Evolutionary conservation across 37 sponge, comb jelly and placozoan genomes (phyloP).

Genomic region (Halichondria panicea): DNA sequence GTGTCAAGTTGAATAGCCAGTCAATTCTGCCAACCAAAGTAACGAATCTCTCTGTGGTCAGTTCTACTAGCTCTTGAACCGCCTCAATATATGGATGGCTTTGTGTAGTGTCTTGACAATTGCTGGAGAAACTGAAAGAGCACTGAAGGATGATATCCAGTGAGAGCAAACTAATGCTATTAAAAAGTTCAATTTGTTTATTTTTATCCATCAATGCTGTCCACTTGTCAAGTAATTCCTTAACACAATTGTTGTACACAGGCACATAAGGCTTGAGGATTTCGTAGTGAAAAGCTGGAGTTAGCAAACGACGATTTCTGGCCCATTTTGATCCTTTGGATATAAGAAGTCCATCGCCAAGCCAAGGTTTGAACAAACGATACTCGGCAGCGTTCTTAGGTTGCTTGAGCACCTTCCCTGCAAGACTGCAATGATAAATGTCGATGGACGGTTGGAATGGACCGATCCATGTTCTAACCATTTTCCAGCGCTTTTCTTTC

Average conservation of each 20-base stretch:
- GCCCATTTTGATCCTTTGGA: slow-evolving; percentile 69
- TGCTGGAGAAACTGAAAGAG: slow-evolving; percentile 45
- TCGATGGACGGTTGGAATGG: neutral
- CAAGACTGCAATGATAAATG: slow-evolving; percentile 1
- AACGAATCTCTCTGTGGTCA: neutral
- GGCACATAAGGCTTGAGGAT: slow-evolving; percentile 68
- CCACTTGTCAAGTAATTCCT: slow-evolving; percentile 47
- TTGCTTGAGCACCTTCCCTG: slow-evolving; percentile 19
- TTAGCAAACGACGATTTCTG: slow-evolving; percentile 64
- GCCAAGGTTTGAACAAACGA: slow-evolving; percentile 12
- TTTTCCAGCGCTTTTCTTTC: neutral
- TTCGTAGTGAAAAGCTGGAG: slow-evolving; percentile 80
- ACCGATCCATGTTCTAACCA: slow-evolving; percentile 12
- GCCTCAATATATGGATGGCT: slow-evolving; percentile 10
- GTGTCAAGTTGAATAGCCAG: neutral
- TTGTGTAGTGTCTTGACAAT: slow-evolving; percentile 24
- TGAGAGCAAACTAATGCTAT: slow-evolving; percentile 17
- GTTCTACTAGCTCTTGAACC: neutral
- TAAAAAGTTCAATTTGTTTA: slow-evolving; percentile 29
- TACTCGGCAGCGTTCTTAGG: slow-evolving; percentile 4
- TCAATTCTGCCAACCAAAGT: neutral
- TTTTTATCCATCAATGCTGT: slow-evolving; percentile 4
- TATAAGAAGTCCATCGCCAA: slow-evolving; percentile 75
- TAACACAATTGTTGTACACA: slow-evolving; percentile 51
- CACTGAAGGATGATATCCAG: slow-evolving; percentile 53